Conservation (phyloP, 2,797 vertebrate species). For the Myotis pilosus region DNA sequence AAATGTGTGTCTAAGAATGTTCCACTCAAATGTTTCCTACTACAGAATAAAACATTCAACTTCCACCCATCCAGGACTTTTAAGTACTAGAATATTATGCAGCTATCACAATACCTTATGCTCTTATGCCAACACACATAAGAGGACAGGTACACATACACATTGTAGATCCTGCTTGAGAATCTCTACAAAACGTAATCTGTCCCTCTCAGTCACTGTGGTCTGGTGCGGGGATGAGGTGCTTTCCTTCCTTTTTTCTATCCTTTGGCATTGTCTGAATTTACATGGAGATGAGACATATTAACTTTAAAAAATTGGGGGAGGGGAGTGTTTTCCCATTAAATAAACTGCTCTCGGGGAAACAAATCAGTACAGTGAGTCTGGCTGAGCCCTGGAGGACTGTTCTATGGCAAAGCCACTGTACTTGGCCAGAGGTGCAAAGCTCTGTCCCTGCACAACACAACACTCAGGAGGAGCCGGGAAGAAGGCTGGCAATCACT, state of each 20-base stretch:
- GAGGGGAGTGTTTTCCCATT: not conserved
- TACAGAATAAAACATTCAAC: not conserved
- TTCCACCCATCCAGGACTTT: not conserved
- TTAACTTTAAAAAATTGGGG: not conserved
- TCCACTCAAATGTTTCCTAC: not conserved
- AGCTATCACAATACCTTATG: not conserved
- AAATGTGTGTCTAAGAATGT: not conserved
- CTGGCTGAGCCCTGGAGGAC: not conserved
- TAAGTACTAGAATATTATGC: not conserved
- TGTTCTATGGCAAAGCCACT: not conserved
- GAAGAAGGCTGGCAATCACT: not conserved
- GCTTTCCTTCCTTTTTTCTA: not conserved
- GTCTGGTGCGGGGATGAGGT: not conserved
- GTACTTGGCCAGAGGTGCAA: fast-evolving
- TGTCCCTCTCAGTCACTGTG: not conserved
- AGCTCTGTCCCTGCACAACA: not conserved
- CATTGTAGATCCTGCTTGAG: not conserved
- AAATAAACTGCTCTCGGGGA: not conserved
- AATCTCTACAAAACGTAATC: fast-evolving
- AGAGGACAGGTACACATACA: not conserved
- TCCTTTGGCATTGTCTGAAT: not conserved
- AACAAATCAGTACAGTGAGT: not conserved
- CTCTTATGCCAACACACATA: not conserved
- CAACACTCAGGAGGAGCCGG: not conserved
- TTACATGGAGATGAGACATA: not conserved